A percentile compares a stretch with the other conserved stretches of the same genome.
Conservation (phyloP, 2,888 invertebrate genomes). For the Dendrolimus pini region DNA sequence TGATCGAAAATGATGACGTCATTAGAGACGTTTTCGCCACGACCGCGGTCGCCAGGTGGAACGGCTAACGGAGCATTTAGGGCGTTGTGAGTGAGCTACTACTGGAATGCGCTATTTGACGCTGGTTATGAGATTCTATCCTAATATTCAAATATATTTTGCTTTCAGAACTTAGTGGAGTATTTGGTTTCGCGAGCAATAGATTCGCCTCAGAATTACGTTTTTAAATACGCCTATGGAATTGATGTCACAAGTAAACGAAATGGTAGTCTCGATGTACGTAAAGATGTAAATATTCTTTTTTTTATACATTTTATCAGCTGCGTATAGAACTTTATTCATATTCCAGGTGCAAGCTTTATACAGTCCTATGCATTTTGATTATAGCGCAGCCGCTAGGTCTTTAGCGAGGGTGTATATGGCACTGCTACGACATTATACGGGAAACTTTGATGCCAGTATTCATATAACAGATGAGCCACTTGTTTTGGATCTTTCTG, state of each 20-base stretch:
- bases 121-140: no score
- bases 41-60: no score
- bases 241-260: slow-evolving; percentile 30
- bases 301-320: not conserved
- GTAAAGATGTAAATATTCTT: slow-evolving; percentile 4
- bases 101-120: no score
- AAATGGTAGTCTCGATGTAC: slow-evolving; percentile 24
- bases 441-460: slow-evolving; percentile 33
- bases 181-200: slow-evolving; percentile 54
- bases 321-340: not conserved
- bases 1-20: no score
- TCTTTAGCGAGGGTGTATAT: slow-evolving; percentile 47
- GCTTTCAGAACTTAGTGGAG: slow-evolving; percentile 44
- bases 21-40: no score
- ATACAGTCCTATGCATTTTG: slow-evolving; percentile 54
- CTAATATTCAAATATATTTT: not conserved
- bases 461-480: slow-evolving; percentile 53
- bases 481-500: slow-evolving; percentile 42
- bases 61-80: no score
- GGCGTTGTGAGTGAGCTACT: no score
- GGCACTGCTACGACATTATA: slow-evolving; percentile 51
- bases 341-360: slow-evolving; percentile 37
- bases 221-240: slow-evolving; percentile 54
- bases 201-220: slow-evolving; percentile 54
- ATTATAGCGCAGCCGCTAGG: slow-evolving; percentile 43